A percentile compares a stretch with the other conserved stretches of the same genome.
phyloP scores from a whole-genome alignment of 2,888 invertebrate genomes.

The Orthosia incerta region DNA sequence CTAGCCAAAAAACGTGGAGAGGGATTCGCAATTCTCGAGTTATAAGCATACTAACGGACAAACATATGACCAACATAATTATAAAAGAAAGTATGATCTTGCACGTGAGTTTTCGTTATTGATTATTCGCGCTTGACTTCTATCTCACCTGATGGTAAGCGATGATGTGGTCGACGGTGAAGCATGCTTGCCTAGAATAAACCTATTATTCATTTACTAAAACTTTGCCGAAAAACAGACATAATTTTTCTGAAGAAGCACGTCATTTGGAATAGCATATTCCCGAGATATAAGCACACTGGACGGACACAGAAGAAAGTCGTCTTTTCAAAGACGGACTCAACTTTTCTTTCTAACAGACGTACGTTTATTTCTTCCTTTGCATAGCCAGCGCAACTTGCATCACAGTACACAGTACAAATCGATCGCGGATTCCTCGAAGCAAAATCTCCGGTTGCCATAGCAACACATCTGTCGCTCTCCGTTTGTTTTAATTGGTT shows the following conservation, averaged over 20 bases:
- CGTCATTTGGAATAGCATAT: no score
- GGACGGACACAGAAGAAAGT: neutral
- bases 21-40: neutral
- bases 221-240: no score
- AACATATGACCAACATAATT: no score
- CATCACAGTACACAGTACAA: neutral
- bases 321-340: neutral
- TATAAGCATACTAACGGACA: neutral
- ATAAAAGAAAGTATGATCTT: no score
- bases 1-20: no score
- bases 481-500: constrained; percentile 67
- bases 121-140: no score
- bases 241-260: no score
- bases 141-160: no score
- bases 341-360: neutral
- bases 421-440: constrained; percentile 9
- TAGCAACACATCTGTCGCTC: constrained; percentile 49
- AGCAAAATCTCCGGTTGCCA: constrained; percentile 34
- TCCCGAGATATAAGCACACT: neutral
- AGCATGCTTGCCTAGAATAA: no score
- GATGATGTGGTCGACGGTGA: no score
- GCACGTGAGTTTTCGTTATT: no score
- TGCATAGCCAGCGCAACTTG: neutral
- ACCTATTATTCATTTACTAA: no score
- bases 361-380: neutral